Evolutionary conservation across 92 coral and sea anemone species (phyloP).

Genomic region (Porites divaricata): DNA sequence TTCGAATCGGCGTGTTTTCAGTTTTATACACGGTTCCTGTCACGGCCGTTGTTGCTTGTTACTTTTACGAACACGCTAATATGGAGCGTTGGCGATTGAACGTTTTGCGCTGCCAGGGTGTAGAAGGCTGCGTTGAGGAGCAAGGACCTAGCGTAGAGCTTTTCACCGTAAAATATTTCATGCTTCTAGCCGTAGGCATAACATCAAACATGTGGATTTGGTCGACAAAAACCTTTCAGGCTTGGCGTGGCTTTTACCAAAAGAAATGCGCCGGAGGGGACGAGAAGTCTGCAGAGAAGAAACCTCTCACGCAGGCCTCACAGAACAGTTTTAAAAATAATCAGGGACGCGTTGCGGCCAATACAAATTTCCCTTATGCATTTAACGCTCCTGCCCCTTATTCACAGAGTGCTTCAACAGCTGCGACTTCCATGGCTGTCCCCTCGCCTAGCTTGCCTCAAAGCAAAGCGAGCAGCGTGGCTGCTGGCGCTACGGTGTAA

Average conservation of each 20-base stretch:
- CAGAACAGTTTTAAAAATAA: slow-evolving; percentile 28
- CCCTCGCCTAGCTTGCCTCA: slow-evolving; percentile 56
- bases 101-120: slow-evolving; percentile 73
- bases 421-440: slow-evolving; percentile 28
- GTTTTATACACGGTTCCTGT: slow-evolving; percentile 96
- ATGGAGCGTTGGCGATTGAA: slow-evolving; percentile 80
- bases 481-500: slow-evolving; percentile 79
- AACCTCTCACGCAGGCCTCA: slow-evolving; percentile 26
- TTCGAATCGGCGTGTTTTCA: slow-evolving; percentile 95
- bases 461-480: slow-evolving; percentile 75
- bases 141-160: slow-evolving; percentile 88
- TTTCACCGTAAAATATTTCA: slow-evolving; percentile 90
- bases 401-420: slow-evolving; percentile 47
- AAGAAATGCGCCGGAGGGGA: slow-evolving; percentile 46
- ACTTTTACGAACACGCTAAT: slow-evolving; percentile 90
- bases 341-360: slow-evolving; percentile 27
- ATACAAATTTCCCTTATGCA: slow-evolving; percentile 20
- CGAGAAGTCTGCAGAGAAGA: slow-evolving; percentile 36
- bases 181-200: slow-evolving; percentile 92
- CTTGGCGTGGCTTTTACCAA: slow-evolving; percentile 85
- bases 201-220: slow-evolving; percentile 99
- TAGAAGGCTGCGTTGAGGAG: slow-evolving; percentile 59
- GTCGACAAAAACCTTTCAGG: slow-evolving; percentile 92
- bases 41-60: slow-evolving; percentile 90
- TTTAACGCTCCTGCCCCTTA: slow-evolving; percentile 52